Percentiles rank a stretch among this genome's conserved stretches.
These are phyloP conservation scores for Globia sparganii DNA, from an alignment of 2,888 invertebrate genomes.

Conservation along the genomic window DNA sequence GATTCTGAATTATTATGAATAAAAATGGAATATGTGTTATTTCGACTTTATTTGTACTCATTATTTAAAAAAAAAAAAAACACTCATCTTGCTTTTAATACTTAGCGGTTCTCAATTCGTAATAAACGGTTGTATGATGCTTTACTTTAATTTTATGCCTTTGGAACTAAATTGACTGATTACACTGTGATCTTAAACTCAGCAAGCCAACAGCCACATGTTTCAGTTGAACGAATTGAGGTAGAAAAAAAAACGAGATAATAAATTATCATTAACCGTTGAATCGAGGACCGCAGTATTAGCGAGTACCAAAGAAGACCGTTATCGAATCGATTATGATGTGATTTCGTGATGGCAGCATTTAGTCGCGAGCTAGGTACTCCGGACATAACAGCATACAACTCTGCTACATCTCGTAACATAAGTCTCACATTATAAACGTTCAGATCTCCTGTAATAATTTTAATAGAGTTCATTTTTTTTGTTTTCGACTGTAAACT, in stretches of 20 bases:
- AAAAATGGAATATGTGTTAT: constrained; percentile 23
- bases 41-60: constrained; percentile 26
- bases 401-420: constrained; percentile 53
- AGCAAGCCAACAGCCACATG: constrained; percentile 24
- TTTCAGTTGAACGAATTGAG: constrained; percentile 38
- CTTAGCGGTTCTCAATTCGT: constrained; percentile 28
- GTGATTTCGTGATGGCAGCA: constrained; percentile 67
- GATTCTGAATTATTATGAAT: constrained; percentile 24
- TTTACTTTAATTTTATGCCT: constrained; percentile 9
- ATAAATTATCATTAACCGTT: constrained; percentile 2
- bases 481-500: constrained; percentile 63
- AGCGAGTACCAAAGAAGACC: constrained; percentile 31
- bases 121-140: constrained; percentile 9
- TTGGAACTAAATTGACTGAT: constrained; percentile 50
- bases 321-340: constrained; percentile 52
- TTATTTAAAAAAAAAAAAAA: constrained; percentile 13
- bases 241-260: constrained; percentile 17
- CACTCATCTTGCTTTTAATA: constrained; percentile 31
- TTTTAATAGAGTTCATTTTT: constrained; percentile 71
- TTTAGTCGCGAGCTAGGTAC: constrained; percentile 63
- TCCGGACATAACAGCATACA: constrained; percentile 40
- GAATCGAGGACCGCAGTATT: constrained; percentile 20
- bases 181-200: constrained; percentile 50
- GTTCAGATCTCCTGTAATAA: constrained; percentile 73
- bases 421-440: constrained; percentile 64